Conservation (phyloP, 2,888 invertebrate genomes). For the Ophioninae sp. region DNA sequence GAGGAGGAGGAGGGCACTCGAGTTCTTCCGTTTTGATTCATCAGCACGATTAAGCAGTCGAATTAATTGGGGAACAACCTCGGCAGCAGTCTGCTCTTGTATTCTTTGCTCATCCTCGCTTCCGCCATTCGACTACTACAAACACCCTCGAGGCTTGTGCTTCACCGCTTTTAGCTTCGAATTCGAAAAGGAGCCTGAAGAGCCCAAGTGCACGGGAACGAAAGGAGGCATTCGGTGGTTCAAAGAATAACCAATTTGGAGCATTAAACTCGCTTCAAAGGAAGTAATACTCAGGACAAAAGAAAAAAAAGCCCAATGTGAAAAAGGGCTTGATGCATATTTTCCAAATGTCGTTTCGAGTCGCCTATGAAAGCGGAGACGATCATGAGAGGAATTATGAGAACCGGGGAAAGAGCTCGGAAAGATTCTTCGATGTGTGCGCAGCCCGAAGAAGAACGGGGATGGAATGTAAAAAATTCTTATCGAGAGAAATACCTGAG, state of each 20-base stretch:
- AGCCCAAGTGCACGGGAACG: constrained; percentile 7
- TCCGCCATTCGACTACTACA: background rate
- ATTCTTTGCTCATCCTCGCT: constrained; percentile 35
- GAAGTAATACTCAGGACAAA: constrained; percentile 62
- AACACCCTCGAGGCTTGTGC: constrained; percentile 1
- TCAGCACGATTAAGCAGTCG: constrained; percentile 77
- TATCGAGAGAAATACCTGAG: constrained; percentile 8
- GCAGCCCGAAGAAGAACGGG: constrained; percentile 10
- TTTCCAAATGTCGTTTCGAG: constrained; percentile 59
- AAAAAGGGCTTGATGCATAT: constrained; percentile 37
- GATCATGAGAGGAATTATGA: constrained; percentile 16
- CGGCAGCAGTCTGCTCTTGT: constrained; percentile 38
- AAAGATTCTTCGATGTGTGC: background rate
- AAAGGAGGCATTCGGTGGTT: constrained; percentile 60
- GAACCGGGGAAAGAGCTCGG: constrained; percentile 30
- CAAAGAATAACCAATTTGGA: constrained; percentile 77
- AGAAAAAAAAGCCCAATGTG: constrained; percentile 41
- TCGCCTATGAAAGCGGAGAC: constrained; percentile 13
- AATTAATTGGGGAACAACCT: constrained; percentile 74
- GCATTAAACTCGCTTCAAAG: constrained; percentile 76
- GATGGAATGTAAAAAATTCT: constrained; percentile 49
- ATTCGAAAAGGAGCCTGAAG: background rate
- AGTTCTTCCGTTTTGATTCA: constrained; percentile 75
- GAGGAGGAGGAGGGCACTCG: constrained; percentile 62
- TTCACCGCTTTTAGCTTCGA: background rate